These are phyloP conservation scores for Anhinga rufa DNA, from an alignment of 2,113 vertebrate species.

Conservation along the genomic window DNA sequence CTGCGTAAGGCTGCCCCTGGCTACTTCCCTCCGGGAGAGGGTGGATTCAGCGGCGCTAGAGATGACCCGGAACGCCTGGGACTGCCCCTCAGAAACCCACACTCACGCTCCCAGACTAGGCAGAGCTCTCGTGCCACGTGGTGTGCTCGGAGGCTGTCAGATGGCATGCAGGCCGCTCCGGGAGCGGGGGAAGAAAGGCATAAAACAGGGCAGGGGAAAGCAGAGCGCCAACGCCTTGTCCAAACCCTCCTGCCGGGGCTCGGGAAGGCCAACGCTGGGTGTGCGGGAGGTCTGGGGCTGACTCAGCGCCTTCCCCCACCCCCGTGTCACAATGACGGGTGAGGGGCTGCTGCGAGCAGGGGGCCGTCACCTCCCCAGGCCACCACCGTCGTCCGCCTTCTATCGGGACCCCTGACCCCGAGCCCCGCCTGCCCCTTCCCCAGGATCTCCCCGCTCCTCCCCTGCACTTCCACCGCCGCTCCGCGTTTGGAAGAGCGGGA, in stretches of 20 bases:
- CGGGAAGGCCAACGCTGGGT: background rate
- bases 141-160: background rate
- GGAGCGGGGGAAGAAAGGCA: background rate
- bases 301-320: background rate
- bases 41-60: background rate
- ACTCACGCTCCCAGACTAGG: accelerated
- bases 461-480: background rate
- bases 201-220: background rate
- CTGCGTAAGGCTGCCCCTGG: background rate
- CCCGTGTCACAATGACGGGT: accelerated
- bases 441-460: background rate
- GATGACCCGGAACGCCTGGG: accelerated
- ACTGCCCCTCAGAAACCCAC: background rate
- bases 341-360: accelerated
- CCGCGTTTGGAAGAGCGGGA: accelerated
- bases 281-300: background rate
- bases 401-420: background rate
- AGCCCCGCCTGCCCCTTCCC: background rate
- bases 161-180: accelerated
- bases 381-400: background rate
- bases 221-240: accelerated
- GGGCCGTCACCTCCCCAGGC: background rate
- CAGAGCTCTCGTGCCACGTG: background rate
- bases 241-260: background rate
- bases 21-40: background rate